phyloP scores from a whole-genome alignment of 1,140 invertebrate genomes.

The Gryllus bimaculatus region DNA sequence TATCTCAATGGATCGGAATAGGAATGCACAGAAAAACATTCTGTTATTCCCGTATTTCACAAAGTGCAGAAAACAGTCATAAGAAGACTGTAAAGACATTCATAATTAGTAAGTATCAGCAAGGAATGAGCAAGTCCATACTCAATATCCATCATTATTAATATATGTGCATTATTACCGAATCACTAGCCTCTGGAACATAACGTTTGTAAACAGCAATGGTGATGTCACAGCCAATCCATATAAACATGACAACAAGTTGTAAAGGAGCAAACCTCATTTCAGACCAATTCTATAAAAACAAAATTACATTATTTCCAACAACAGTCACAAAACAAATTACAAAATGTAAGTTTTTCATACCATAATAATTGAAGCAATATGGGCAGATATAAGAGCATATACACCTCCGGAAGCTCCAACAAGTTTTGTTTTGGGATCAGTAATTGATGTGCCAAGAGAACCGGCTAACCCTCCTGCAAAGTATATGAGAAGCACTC shows the following conservation, averaged over 20 bases:
- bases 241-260: constrained; percentile 61
- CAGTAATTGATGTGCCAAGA: constrained; percentile 76
- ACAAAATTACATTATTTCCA: background rate
- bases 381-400: constrained; percentile 86
- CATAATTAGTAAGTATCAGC: background rate
- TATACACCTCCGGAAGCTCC: constrained; percentile 96
- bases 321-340: background rate
- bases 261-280: constrained; percentile 82
- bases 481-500: constrained; percentile 64
- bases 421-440: constrained; percentile 75
- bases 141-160: too few species aligned
- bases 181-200: constrained; percentile 48
- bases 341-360: background rate
- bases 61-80: too few species aligned
- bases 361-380: constrained; percentile 56
- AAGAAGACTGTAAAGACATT: background rate
- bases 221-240: constrained; percentile 66
- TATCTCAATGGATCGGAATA: too few species aligned
- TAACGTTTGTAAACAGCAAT: constrained; percentile 73
- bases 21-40: too few species aligned
- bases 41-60: too few species aligned
- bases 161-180: background rate
- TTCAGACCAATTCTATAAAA: constrained; percentile 67
- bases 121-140: too few species aligned
- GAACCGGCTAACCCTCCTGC: constrained; percentile 74